phyloP scores from a whole-genome alignment of 2,797 vertebrate genomes.

The Acanthurus lineatus region DNA sequence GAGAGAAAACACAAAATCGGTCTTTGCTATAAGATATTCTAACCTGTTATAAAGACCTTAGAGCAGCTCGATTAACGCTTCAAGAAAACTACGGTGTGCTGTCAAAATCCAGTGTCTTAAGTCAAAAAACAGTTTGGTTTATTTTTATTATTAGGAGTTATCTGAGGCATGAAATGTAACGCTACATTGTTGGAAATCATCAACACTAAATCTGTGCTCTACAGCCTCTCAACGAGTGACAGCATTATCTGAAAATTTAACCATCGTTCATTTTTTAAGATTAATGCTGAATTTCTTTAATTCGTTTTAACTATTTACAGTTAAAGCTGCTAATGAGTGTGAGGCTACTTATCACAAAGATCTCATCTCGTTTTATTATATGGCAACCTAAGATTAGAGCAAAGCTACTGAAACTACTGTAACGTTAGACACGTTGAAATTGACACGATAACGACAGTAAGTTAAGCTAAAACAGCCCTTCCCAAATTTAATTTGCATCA shows the following conservation, averaged over 20 bases:
- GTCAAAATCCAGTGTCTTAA: constrained; percentile 9
- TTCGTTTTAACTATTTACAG: background rate
- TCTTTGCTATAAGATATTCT: constrained; percentile 47
- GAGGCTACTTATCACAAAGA: background rate
- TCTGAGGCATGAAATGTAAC: background rate
- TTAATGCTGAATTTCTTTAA: background rate
- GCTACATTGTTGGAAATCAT: background rate
- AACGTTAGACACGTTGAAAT: constrained; percentile 8
- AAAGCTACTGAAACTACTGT: constrained; percentile 3
- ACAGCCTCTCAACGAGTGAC: constrained; percentile 8
- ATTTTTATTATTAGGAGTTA: background rate
- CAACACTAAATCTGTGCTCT: background rate
- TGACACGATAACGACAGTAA: background rate
- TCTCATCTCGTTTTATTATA: background rate
- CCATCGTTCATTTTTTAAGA: too few relatives aligned
- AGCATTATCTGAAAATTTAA: constrained; percentile 11
- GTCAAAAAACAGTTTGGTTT: constrained; percentile 7
- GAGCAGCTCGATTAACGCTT: constrained; percentile 50
- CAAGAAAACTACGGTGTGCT: constrained; percentile 21
- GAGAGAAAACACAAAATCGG: constrained; percentile 41
- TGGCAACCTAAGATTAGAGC: background rate
- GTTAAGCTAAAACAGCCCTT: constrained; percentile 10
- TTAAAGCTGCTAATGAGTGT: background rate
- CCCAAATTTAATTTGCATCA: background rate
- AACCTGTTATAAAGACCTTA: constrained; percentile 55